Base-by-base conservation (phyloP, 2,888 invertebrate genomes). In the Linyphia triangularis region DNA sequence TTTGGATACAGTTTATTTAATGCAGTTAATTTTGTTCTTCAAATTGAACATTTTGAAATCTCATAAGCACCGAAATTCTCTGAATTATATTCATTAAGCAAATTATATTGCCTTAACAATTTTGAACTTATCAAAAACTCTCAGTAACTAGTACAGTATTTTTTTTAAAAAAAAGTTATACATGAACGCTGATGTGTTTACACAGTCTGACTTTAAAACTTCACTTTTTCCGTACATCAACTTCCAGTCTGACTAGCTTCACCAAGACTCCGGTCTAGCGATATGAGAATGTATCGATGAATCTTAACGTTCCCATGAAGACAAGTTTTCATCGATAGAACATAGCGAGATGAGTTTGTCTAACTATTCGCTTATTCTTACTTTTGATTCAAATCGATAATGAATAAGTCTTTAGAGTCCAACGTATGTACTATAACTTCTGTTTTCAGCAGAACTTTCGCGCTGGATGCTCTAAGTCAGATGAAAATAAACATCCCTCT, bases 221-320 rank as follows among this genome's bases (percentile, higher is more conserved):
- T 26, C 7, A 13, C 43, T 28, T 70, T 16, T 3, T 40, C 22
- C 22, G 37, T 37, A 33, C 61, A n/a, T 51, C 59, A 13, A 43
- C 22, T 63, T 84, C 37, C 75, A 59, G 67, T 59, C 78, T 85
- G 85, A 85, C 85, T 85, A 85, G 85, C 70, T 78, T 82, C 43
- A 33, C 85, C 85, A 70, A 43, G 19, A 85, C 51, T 78, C 63
- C 61, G n/a, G 28, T 26, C 30, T 40, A 19, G 61, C 28, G 37
- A 70, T 10, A 5, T 70, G 59, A 70, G 24, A 9, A 22, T 51
- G 43, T 57, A 37, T 26, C 26, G 63, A 63, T 43, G 65, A 19
- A 43, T 19, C n/a, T n/a, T n/a, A n/a, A n/a, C 24, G 24, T 19
- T n/a, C 26, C n/a, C 24, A 16, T 33, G 40, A 77, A 57, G 40